Conservation (phyloP, 2,113 vertebrate species). For the Ammodytes marinus region DNA sequence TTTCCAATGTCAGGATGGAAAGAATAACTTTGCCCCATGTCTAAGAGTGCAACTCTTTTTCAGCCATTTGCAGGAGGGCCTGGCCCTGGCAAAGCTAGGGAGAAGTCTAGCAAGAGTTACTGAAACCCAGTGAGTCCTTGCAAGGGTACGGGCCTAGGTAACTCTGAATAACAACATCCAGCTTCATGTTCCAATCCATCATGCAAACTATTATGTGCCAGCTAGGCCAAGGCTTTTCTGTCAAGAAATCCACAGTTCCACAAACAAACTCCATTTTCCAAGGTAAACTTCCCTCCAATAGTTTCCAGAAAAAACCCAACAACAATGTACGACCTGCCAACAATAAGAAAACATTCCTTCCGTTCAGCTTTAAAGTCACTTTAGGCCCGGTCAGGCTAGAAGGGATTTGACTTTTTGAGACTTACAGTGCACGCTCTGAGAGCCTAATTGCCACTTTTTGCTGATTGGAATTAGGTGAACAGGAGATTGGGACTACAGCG, state of each 20-base stretch:
- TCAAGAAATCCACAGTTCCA: slow-evolving; percentile 41
- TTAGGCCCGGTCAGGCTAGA: neutral
- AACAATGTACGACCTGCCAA: slow-evolving; percentile 23
- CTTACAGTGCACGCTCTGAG: slow-evolving; percentile 11
- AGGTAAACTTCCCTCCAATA: slow-evolving; percentile 37
- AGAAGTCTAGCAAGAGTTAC: neutral
- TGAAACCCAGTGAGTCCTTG: slow-evolving; percentile 11
- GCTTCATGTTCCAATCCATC: slow-evolving; percentile 17
- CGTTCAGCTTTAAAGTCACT: slow-evolving; percentile 35
- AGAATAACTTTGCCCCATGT: neutral
- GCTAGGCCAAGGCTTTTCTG: slow-evolving; percentile 33
- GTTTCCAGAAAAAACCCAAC: slow-evolving; percentile 53
- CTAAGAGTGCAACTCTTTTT: neutral
- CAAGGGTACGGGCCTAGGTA: neutral
- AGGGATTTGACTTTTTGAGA: slow-evolving; percentile 40
- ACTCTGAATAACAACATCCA: slow-evolving; percentile 38
- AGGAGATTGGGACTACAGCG: neutral
- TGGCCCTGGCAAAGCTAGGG: neutral
- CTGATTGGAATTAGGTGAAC: neutral
- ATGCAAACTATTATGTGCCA: slow-evolving; percentile 38
- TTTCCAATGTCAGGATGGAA: neutral
- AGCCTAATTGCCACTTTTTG: neutral
- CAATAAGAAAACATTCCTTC: slow-evolving; percentile 48
- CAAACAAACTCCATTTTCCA: slow-evolving; percentile 44
- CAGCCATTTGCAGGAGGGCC: neutral